Base-by-base conservation (phyloP, 2,113 vertebrate species). In the Collichthys lucidus region DNA sequence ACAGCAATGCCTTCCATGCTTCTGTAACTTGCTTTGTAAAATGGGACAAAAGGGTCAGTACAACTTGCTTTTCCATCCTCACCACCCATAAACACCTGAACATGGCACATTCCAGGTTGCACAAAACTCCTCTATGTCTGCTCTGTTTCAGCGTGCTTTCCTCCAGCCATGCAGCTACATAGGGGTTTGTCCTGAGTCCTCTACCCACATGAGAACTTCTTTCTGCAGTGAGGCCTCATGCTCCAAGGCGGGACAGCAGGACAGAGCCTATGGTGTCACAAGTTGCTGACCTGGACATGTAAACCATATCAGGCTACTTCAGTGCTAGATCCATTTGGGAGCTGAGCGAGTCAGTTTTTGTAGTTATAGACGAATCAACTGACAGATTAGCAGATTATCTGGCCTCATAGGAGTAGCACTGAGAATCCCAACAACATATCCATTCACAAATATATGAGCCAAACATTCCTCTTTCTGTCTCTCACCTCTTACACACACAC, bases 1-100 rank as follows among this genome's bases (percentile, higher is more conserved):
- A 82, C 24, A 31, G 65, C 86, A 91, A 94, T 92, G 92, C 91
- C 80, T 90, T 88, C 79, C 92, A 93, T 95, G 94, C 93, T 85
- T 88, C 85, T 88, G 67, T 75, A 16, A 86, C 35, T 84, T 78
- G 62, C 64, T 83, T 85, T 63, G 65, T 72, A 52, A 84, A 75
- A 80, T 35, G 60, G 60, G 29, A 46, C 46, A 77, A 40, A 83
- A 65, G 62, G 78, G 24, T 88, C 69, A 85, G 65, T 80, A 63
- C 0, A 53, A 65, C 70, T 82, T 70, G 69, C 64, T 66, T 52
- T 65, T 55, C 61, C 24, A 63, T 55, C 77, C 59, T 57, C 62
- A 22, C 44, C 59, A 44, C 60, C 29, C 67, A 69, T 35, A 26
- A 86, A 24, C 66, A 55, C 68, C 44, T 42, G 16, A 86, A 71